Percentiles rank a stretch among this genome's conserved stretches.
Evolutionary conservation across 2,888 invertebrate species (phyloP).

Genomic region (Villa cingulata): DNA sequence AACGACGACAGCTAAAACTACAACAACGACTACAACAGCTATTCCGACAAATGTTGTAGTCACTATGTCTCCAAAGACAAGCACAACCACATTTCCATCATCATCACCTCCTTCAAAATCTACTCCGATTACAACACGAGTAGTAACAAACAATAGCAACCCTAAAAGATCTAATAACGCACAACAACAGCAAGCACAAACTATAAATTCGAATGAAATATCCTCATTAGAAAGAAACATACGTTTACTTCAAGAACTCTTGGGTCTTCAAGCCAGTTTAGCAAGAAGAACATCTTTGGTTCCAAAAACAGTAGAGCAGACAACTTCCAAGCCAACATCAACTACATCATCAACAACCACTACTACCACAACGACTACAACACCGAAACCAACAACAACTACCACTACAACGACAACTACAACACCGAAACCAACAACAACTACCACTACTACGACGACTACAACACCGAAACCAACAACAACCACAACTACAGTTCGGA

Average conservation of each 20-base stretch:
- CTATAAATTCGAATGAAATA: not conserved
- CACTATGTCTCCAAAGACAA: constrained; percentile 12
- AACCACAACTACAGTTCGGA: constrained; percentile 23
- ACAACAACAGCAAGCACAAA: not conserved
- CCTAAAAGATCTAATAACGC: not conserved
- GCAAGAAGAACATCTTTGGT: not conserved
- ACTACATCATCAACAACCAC: constrained; percentile 9
- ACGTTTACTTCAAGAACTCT: constrained; percentile 13
- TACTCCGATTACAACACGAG: not conserved
- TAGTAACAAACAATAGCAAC: constrained; percentile 12
- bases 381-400: constrained; percentile 14
- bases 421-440: constrained; percentile 20
- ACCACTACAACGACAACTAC: constrained; percentile 22
- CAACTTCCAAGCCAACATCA: too few species aligned
- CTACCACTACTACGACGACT: constrained; percentile 20
- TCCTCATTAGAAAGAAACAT: constrained; percentile 10
- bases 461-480: constrained; percentile 16
- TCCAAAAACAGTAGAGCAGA: constrained; percentile 9
- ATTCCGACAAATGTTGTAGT: constrained; percentile 8
- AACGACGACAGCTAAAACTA: constrained; percentile 13
- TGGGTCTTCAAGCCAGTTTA: constrained; percentile 10
- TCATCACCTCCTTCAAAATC: constrained; percentile 11
- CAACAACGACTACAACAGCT: constrained; percentile 7
- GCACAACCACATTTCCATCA: constrained; percentile 14
- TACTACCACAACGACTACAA: constrained; percentile 15